phyloP scores from a whole-genome alignment of 2,113 vertebrate species.

The Sclerurus mexicanus region DNA sequence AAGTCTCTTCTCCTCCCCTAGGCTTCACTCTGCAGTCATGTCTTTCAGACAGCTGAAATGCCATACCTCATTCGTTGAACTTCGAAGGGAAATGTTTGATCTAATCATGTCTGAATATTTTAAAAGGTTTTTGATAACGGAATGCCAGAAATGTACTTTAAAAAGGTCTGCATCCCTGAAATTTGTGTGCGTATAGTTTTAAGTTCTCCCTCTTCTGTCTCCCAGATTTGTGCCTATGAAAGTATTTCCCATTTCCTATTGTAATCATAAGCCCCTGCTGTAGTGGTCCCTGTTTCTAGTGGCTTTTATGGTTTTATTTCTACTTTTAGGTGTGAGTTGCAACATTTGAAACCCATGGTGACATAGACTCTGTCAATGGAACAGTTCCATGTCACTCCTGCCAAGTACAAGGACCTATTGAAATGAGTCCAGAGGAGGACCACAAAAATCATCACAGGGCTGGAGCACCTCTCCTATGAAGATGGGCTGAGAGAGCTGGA shows the following conservation, averaged over 20 bases:
- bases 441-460: background rate
- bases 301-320: background rate
- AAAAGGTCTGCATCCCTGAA: conserved; percentile 9
- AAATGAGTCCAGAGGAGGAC: background rate
- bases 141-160: conserved; percentile 28
- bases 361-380: background rate
- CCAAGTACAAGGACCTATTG: background rate
- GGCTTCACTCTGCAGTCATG: conserved; percentile 51
- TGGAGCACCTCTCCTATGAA: background rate
- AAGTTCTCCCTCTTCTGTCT: background rate
- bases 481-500: background rate
- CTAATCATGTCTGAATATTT: conserved; percentile 65
- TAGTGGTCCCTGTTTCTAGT: background rate
- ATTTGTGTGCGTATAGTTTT: background rate
- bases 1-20: conserved; percentile 62
- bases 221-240: background rate
- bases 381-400: background rate
- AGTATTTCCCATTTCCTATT: background rate
- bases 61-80: conserved; percentile 29
- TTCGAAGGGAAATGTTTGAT: conserved; percentile 57
- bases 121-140: conserved; percentile 2
- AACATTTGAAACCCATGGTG: background rate
- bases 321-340: background rate
- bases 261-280: background rate
- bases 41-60: conserved; percentile 66